A percentile compares a stretch with the other conserved stretches of the same genome.
phyloP scores from a whole-genome alignment of 2,797 vertebrate genomes.

The Lutjanus campechanus region DNA sequence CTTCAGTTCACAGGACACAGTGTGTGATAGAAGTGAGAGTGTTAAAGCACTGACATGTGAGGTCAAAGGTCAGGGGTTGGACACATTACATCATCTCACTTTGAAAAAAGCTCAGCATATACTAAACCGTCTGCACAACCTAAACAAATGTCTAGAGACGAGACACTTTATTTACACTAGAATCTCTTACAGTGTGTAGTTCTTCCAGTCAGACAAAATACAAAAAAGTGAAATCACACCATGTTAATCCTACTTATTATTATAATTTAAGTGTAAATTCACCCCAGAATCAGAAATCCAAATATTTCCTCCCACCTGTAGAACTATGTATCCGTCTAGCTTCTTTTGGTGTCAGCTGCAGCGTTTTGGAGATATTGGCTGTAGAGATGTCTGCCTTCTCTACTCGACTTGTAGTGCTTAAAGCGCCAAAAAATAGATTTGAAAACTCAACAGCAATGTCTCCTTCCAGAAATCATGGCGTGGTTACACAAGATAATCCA shows the following conservation, averaged over 20 bases:
- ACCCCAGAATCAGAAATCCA: no score
- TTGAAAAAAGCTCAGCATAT: slow-evolving; percentile 1
- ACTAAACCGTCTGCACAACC: background rate
- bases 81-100: slow-evolving; percentile 20
- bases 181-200: background rate
- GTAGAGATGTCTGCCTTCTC: no score
- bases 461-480: no score
- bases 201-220: background rate
- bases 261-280: background rate
- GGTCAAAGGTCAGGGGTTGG: slow-evolving; percentile 32
- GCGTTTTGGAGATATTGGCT: no score
- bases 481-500: no score
- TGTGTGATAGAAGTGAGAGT: slow-evolving; percentile 28
- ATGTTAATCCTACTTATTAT: background rate
- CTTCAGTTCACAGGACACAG: slow-evolving; percentile 34
- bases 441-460: no score
- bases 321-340: no score
- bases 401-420: no score
- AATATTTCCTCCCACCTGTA: no score
- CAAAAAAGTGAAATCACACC: background rate
- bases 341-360: no score
- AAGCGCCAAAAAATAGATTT: no score
- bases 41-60: slow-evolving; percentile 32
- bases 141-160: background rate
- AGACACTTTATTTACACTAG: background rate